A percentile compares a stretch with the other conserved stretches of the same genome.
phyloP scores from a whole-genome alignment of 2,797 vertebrate species.

The Amblyraja radiata region DNA sequence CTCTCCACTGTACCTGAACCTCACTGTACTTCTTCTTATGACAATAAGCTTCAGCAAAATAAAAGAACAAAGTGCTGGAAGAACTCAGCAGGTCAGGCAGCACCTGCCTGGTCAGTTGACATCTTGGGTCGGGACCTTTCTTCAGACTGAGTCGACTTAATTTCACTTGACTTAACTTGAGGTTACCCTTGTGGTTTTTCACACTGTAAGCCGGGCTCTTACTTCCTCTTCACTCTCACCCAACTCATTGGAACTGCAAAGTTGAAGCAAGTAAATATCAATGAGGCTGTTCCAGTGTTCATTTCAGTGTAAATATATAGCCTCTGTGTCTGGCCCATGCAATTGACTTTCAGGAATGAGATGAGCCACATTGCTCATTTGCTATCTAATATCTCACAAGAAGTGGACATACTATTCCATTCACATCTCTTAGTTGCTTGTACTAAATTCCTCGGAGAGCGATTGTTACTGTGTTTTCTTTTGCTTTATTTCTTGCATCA shows the following conservation, averaged over 20 bases:
- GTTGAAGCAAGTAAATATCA: background rate
- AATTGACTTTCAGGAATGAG: conserved; percentile 12
- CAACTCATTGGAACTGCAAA: background rate
- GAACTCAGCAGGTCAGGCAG: too few relatives aligned
- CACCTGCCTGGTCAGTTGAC: too few relatives aligned
- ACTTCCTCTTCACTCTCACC: background rate
- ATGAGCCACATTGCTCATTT: background rate
- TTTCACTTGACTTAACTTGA: too few relatives aligned
- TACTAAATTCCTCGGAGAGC: background rate
- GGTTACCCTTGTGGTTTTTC: background rate
- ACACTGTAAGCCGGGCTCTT: background rate
- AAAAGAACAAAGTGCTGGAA: too few relatives aligned
- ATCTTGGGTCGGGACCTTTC: too few relatives aligned
- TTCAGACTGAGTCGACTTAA: too few relatives aligned
- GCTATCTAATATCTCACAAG: too few relatives aligned
- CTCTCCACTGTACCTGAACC: too few relatives aligned
- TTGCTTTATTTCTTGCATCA: background rate
- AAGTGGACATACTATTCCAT: background rate
- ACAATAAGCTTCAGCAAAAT: too few relatives aligned
- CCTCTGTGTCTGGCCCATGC: background rate
- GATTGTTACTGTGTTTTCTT: background rate
- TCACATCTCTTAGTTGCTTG: background rate
- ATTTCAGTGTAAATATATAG: conserved; percentile 33
- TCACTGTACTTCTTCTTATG: too few relatives aligned
- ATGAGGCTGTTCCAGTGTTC: conserved; percentile 6